Percentiles rank a stretch among this genome's conserved stretches.
Conservation (phyloP, 2,888 invertebrate genomes). For the Tenthredo notha region DNA sequence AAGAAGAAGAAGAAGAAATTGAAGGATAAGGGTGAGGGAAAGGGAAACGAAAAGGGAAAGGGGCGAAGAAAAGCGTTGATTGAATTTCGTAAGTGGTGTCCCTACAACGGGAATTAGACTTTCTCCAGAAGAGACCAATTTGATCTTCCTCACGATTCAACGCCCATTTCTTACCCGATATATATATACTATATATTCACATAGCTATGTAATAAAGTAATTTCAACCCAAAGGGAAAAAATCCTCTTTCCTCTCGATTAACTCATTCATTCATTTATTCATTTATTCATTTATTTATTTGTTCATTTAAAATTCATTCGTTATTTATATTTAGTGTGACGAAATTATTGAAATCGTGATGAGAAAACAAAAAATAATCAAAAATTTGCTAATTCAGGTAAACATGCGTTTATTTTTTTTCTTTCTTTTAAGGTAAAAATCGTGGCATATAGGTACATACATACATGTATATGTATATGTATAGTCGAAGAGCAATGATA, state of each 20-base stretch:
- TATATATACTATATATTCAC: background rate
- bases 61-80: slow-evolving; percentile 49
- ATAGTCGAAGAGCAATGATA: background rate
- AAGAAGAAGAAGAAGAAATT: background rate
- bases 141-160: slow-evolving; percentile 37
- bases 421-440: background rate
- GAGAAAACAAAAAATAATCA: too few species aligned
- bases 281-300: background rate
- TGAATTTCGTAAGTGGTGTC: slow-evolving; percentile 52
- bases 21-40: background rate
- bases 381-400: too few species aligned
- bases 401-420: background rate
- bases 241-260: background rate
- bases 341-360: background rate
- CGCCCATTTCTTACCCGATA: background rate
- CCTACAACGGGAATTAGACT: slow-evolving; percentile 34
- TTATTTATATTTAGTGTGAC: background rate
- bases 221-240: background rate
- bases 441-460: too few species aligned
- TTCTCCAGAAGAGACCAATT: slow-evolving; percentile 31
- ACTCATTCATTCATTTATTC: background rate
- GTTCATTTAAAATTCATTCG: background rate
- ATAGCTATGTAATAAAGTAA: background rate
- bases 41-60: slow-evolving; percentile 7
- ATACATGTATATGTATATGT: too few species aligned